These are phyloP conservation scores for Aptenodytes forsteri DNA, from an alignment of 2,113 vertebrate species.

Conservation along the genomic window DNA sequence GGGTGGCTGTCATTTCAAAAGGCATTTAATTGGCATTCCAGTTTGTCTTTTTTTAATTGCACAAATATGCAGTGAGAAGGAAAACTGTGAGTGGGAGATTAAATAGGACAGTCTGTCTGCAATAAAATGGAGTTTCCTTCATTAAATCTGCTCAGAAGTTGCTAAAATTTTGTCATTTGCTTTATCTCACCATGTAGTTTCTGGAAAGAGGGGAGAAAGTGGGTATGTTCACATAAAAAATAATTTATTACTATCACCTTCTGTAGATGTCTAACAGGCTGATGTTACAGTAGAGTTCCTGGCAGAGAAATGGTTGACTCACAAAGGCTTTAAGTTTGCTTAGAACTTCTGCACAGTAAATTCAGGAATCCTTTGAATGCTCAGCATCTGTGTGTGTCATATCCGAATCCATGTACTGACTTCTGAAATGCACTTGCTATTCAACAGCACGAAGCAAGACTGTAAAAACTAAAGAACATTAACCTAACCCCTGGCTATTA, in stretches of 20 bases:
- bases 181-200: background rate
- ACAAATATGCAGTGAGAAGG: conserved; percentile 30
- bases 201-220: background rate
- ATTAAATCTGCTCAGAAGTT: conserved; percentile 20
- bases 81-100: conserved; percentile 3
- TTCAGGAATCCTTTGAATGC: background rate
- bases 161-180: background rate
- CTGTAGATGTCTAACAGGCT: background rate
- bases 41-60: conserved; percentile 48
- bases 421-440: background rate
- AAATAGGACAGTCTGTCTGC: conserved; percentile 34
- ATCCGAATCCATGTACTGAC: fast-evolving
- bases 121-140: conserved; percentile 11
- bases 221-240: background rate
- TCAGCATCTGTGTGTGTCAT: background rate
- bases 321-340: background rate
- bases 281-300: background rate
- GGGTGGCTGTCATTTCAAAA: background rate
- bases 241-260: background rate
- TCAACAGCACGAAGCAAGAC: background rate
- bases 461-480: background rate
- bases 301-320: background rate
- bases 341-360: background rate
- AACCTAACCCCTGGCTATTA: background rate
- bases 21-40: conserved; percentile 29